phyloP scores from a whole-genome alignment of 2,888 invertebrate species.

The Cristatella mucedo region DNA sequence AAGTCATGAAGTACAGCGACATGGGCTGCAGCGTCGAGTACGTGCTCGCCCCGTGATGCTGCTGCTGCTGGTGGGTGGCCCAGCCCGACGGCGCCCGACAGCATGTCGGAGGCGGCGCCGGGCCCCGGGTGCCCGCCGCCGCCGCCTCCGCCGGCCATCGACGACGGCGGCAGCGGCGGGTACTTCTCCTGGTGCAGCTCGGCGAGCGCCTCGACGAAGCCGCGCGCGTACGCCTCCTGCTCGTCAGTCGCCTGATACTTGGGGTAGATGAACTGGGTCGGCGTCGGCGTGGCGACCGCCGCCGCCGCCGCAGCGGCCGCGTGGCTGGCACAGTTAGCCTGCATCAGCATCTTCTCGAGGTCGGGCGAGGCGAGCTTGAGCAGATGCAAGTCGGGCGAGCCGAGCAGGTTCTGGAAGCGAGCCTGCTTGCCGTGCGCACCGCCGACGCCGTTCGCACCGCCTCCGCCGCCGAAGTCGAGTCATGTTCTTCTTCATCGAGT shows the following conservation, averaged over 20 bases:
- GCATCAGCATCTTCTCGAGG: conserved; percentile 67
- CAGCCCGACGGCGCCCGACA: too few relatives aligned
- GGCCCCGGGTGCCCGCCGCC: too few relatives aligned
- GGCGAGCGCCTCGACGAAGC: conserved; percentile 58
- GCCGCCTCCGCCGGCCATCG: too few relatives aligned
- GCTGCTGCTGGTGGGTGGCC: too few relatives aligned
- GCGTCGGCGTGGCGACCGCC: conserved; percentile 46
- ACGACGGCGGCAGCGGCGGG: too few relatives aligned
- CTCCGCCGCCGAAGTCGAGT: too few relatives aligned
- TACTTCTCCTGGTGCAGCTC: conserved; percentile 51
- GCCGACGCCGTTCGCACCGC: conserved; percentile 59
- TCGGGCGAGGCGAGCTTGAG: conserved; percentile 74
- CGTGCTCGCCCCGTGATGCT: too few relatives aligned
- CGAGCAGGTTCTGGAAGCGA: conserved; percentile 20
- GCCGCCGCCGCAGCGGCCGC: conserved; percentile 34
- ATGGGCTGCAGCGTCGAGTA: conserved; percentile 5
- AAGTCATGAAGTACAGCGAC: too few relatives aligned
- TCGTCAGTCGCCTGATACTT: conserved; percentile 61
- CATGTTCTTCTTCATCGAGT: conserved; percentile 54
- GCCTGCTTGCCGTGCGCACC: conserved; percentile 19
- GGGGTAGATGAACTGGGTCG: conserved; percentile 50
- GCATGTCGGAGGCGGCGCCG: too few relatives aligned
- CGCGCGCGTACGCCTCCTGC: conserved; percentile 45
- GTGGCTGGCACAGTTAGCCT: conserved; percentile 25
- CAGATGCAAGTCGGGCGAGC: conserved; percentile 61